Evolutionary conservation across 2,888 invertebrate species (phyloP).

Genomic region (Aporophyla nigra): DNA sequence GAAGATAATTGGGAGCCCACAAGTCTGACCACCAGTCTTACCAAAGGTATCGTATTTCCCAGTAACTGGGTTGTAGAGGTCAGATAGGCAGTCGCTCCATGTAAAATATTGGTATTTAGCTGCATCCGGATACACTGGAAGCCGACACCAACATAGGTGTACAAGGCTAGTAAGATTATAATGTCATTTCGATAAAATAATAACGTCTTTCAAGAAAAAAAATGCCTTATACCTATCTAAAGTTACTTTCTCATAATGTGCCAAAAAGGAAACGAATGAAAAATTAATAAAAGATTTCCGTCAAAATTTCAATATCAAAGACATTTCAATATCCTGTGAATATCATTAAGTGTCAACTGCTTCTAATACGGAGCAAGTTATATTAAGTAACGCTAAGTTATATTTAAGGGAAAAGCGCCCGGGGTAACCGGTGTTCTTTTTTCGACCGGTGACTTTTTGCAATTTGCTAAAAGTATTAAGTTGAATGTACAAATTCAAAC

Average conservation of each 20-base stretch:
- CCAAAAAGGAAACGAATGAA: background rate
- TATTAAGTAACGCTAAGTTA: slow-evolving; percentile 25
- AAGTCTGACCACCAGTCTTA: no score
- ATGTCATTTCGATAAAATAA: no score
- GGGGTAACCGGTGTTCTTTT: background rate
- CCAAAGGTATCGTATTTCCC: no score
- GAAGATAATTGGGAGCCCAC: no score
- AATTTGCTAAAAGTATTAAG: background rate
- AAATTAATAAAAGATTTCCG: slow-evolving; percentile 20
- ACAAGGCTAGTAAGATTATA: no score
- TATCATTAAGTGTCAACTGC: slow-evolving; percentile 1
- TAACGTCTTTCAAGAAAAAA: background rate
- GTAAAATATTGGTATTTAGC: no score
- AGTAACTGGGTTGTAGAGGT: no score
- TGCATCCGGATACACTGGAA: no score
- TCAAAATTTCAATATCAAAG: slow-evolving; percentile 32
- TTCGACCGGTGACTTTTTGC: background rate
- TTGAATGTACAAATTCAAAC: no score
- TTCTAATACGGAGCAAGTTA: slow-evolving; percentile 8
- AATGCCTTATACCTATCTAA: background rate
- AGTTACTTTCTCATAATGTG: background rate
- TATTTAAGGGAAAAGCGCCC: background rate
- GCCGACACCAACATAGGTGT: no score
- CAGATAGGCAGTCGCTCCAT: no score
- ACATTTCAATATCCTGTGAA: slow-evolving; percentile 23